Evolutionary conservation across 2,797 vertebrate genomes (phyloP).

Genomic region (Galaxias olidus): DNA sequence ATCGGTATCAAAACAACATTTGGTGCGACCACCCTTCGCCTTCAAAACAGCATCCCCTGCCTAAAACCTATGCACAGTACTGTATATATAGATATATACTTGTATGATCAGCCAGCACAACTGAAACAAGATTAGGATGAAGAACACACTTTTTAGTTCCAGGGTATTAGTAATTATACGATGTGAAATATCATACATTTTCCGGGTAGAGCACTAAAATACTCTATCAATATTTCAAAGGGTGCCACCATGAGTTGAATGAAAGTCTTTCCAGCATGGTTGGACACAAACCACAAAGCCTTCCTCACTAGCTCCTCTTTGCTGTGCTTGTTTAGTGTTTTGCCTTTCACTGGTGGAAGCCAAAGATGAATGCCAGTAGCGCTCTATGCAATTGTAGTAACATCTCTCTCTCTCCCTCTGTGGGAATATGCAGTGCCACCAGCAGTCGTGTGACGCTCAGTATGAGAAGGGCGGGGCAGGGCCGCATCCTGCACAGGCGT

Average conservation of each 20-base stretch:
- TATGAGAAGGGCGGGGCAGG: conserved; percentile 41
- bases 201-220: not conserved
- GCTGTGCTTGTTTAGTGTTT: not conserved
- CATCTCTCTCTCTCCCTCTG: conserved; percentile 17
- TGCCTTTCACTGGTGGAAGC: not conserved
- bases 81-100: too few species aligned
- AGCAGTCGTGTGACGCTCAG: conserved; percentile 12
- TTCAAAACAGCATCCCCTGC: too few species aligned
- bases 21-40: too few species aligned
- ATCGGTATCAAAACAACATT: too few species aligned
- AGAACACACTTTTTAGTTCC: conserved; percentile 4
- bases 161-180: conserved; percentile 9
- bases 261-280: not conserved
- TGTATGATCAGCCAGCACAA: conserved; percentile 47
- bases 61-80: too few species aligned
- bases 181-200: not conserved
- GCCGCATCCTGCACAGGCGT: conserved; percentile 34
- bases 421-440: conserved; percentile 39
- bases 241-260: not conserved
- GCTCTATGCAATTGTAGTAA: conserved; percentile 10
- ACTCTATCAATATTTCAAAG: conserved; percentile 15
- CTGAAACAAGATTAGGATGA: conserved; percentile 44
- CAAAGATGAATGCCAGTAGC: not conserved
- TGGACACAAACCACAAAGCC: not conserved
- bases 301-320: not conserved